A percentile compares a stretch with the other conserved stretches of the same genome.
Evolutionary conservation across 2,888 invertebrate species (phyloP).

Genomic region (Choreutis nemorana): DNA sequence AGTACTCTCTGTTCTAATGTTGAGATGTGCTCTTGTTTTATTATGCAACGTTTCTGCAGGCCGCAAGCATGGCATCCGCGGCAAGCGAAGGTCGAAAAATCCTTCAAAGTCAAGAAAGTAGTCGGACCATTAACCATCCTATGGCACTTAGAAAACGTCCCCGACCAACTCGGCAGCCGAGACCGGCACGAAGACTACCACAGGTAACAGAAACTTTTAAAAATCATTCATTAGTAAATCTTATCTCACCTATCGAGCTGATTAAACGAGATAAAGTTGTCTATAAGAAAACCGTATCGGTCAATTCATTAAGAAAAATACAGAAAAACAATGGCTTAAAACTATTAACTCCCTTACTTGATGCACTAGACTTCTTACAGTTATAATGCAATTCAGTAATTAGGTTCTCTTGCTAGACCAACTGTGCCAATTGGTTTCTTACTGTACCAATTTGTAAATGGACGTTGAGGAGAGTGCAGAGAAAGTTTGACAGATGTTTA

Average conservation of each 20-base stretch:
- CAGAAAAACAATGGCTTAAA: no score
- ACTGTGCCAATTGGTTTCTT: no score
- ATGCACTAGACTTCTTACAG: no score
- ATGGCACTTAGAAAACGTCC: conserved; percentile 51
- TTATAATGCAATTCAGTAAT: no score
- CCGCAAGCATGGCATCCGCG: conserved; percentile 67
- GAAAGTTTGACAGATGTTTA: no score
- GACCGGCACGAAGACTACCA: conserved; percentile 51
- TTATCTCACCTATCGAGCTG: background rate
- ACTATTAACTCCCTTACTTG: no score
- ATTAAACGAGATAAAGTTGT: background rate
- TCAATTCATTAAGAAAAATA: no score
- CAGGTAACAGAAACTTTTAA: conserved; percentile 63
- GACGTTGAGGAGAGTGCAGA: no score
- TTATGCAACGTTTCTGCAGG: conserved; percentile 32
- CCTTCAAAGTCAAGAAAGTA: conserved; percentile 46
- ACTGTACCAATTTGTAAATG: no score
- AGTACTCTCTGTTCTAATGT: conserved; percentile 8
- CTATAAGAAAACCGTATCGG: background rate
- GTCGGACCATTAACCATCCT: conserved; percentile 52
- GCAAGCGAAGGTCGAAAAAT: conserved; percentile 58
- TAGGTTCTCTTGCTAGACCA: no score
- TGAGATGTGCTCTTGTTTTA: conserved; percentile 9
- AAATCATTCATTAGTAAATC: no score
- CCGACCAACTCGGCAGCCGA: conserved; percentile 40